Conservation (phyloP, 2,797 vertebrate genomes). For the Coregonus suidteri region DNA sequence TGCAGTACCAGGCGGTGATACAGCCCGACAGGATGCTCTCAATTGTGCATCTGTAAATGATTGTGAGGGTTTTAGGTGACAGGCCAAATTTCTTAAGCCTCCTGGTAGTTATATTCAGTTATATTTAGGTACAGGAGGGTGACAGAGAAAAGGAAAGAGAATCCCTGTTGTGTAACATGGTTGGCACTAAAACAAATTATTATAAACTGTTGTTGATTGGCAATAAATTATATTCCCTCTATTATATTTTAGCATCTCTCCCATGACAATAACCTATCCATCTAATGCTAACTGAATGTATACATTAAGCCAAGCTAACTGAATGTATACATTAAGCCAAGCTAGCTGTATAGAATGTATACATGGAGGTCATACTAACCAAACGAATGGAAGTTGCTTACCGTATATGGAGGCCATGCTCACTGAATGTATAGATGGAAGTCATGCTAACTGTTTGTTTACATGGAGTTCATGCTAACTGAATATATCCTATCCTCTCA, state of each 20-base stretch:
- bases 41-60: too few relatives aligned
- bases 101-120: not conserved
- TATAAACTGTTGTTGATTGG: not conserved
- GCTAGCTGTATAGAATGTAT: too few relatives aligned
- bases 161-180: not conserved
- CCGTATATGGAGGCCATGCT: too few relatives aligned
- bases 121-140: not conserved
- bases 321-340: too few relatives aligned
- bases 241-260: not conserved
- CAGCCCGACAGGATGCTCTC: too few relatives aligned
- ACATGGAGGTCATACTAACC: too few relatives aligned
- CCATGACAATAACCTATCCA: not conserved
- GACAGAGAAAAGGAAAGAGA: not conserved
- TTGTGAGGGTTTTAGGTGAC: too few relatives aligned
- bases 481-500: not conserved
- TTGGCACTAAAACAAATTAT: not conserved
- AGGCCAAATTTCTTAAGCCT: too few relatives aligned
- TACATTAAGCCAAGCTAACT: too few relatives aligned
- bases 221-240: not conserved
- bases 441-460: not conserved
- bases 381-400: too few relatives aligned
- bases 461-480: not conserved
- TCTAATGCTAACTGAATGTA: not conserved
- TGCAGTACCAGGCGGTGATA: too few relatives aligned
- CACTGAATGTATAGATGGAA: not conserved